Base-by-base conservation (phyloP, 2,888 invertebrate species). In the Plusia festucae region DNA sequence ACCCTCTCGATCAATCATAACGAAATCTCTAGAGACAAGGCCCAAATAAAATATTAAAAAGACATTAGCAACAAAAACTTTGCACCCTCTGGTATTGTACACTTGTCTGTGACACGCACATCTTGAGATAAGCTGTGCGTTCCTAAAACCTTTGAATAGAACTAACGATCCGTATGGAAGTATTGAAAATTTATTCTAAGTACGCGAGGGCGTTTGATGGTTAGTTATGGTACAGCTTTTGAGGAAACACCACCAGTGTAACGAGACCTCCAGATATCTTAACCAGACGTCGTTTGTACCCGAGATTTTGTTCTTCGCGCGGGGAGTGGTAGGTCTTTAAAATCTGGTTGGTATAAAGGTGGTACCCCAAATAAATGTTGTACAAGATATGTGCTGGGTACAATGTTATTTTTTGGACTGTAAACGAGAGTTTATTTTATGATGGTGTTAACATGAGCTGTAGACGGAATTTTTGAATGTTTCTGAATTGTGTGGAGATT, bases 101-200 rank as follows among this genome's bases (percentile, higher is more conserved):
- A 56, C 66, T 67, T 57, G 64, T 64, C 70, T 78, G 68, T 76
- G 67, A 59, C 66, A 67, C 65, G 68, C 65, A 71, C 70, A 66
- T 71, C 78, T 73, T 44, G 53, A 74, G 62, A 72, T 77, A 73
- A 76, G 71, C 63, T 71, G 66, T 75, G 70, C 76, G 76, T 68
- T 70, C 71, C 78, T 79, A 84, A 86, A 87, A 85, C 90, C 87
- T 88, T 87, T 90, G 89, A 91, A 89, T 82, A 88, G 90, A 92
- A 93, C 91, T 92, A 94, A 94, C 93, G 93, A 90, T 79, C 88
- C 89, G 84, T 88, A 86, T 85, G 85, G 75, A 79, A 86, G 91
- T 92, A 93, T 94, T 93, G 94, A 93, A 94, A 93, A 94, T 94
- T 94, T 94, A 94, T 94, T 93, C 93, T 90, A 89, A 93, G 91